Evolutionary conservation across 1,140 invertebrate genomes (phyloP).

Genomic region (Drosophila tani): DNA sequence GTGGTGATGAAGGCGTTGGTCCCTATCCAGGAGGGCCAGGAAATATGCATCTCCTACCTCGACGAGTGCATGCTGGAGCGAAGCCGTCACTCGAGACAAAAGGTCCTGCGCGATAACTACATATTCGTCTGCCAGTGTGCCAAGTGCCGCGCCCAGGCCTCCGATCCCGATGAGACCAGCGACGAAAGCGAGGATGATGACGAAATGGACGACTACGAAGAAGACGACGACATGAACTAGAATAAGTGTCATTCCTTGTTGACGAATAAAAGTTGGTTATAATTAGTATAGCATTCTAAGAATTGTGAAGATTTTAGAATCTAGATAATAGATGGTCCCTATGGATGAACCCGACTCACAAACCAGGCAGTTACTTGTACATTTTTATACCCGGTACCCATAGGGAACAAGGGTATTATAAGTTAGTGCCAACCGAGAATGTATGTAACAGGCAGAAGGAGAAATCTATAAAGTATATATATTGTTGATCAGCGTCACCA

Average conservation of each 20-base stretch:
- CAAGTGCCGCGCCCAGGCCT: constrained; percentile 90
- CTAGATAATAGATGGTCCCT: background rate
- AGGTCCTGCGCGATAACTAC: constrained; percentile 93
- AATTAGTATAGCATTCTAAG: background rate
- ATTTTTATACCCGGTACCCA: too few species aligned
- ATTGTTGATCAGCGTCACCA: too few species aligned
- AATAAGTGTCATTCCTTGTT: background rate
- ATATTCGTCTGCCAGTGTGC: constrained; percentile 88
- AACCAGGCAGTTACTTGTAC: too few species aligned
- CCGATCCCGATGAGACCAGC: constrained; percentile 93
- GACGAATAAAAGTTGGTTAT: background rate
- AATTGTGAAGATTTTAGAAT: background rate
- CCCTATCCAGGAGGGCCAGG: constrained; percentile 92
- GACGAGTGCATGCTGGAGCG: constrained; percentile 92
- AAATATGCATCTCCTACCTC: constrained; percentile 96
- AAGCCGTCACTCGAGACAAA: constrained; percentile 94
- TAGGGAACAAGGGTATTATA: too few species aligned
- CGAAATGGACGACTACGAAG: constrained; percentile 70
- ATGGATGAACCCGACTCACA: background rate
- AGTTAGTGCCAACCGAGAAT: too few species aligned
- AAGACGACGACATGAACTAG: constrained; percentile 74
- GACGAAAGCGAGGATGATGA: constrained; percentile 87
- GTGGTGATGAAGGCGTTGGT: constrained; percentile 91
- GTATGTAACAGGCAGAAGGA: too few species aligned
- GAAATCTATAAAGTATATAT: too few species aligned